Evolutionary conservation across 2,888 invertebrate genomes (phyloP).

Genomic region (Lasioglossum morio): DNA sequence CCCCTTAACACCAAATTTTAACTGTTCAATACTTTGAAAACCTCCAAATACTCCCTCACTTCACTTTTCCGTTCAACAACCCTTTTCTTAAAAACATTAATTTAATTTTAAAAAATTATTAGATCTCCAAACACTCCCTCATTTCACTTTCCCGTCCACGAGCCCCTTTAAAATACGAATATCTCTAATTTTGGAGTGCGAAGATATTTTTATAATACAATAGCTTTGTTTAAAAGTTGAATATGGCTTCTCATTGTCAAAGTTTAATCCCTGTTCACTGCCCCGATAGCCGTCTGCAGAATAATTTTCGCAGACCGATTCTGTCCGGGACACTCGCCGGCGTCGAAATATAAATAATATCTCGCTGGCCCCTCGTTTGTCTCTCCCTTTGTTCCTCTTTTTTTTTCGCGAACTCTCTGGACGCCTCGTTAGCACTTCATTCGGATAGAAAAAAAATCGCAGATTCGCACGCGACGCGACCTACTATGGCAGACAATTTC

Average conservation of each 20-base stretch:
- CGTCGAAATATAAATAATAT: constrained; percentile 13
- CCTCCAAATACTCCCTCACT: background rate
- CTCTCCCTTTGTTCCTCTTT: no score
- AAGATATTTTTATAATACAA: no score
- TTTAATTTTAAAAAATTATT: no score
- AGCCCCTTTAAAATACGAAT: no score
- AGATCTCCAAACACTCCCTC: no score
- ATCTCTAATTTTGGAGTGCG: no score
- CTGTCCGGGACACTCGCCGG: background rate
- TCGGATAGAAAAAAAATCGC: background rate
- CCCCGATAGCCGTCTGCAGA: background rate
- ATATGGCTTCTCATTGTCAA: background rate
- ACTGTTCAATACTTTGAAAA: background rate
- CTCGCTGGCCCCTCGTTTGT: background rate
- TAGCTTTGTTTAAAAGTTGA: background rate
- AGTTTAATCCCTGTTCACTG: background rate
- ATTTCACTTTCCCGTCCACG: no score
- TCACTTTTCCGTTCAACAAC: background rate
- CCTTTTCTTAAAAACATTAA: background rate
- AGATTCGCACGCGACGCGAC: background rate
- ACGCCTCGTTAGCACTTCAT: constrained; percentile 28
- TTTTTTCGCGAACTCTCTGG: background rate
- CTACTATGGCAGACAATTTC: background rate
- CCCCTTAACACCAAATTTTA: background rate
- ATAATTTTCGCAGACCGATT: background rate